These are phyloP conservation scores for Papilio gigon DNA, from an alignment of 2,888 invertebrate species.

Conservation along the genomic window DNA sequence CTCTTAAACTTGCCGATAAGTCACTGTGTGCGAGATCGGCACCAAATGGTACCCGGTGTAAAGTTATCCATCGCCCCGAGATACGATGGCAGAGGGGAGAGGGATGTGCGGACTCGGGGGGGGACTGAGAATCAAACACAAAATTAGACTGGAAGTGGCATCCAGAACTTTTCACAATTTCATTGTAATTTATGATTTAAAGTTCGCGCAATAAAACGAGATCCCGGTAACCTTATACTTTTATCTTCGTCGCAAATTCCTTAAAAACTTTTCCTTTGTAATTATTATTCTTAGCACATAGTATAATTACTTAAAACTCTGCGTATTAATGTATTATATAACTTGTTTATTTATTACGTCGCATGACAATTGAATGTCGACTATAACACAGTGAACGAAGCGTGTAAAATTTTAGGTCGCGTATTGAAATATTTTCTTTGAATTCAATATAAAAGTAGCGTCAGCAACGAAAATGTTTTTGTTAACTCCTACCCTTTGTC, in stretches of 20 bases:
- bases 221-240: slow-evolving; percentile 24
- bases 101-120: slow-evolving; percentile 36
- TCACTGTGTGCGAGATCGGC: slow-evolving; percentile 75
- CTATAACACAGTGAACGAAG: slow-evolving; percentile 26
- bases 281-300: slow-evolving; percentile 29
- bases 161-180: slow-evolving; percentile 44
- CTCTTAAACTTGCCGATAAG: slow-evolving; percentile 80
- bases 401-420: slow-evolving; percentile 1
- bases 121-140: slow-evolving; percentile 54
- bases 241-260: slow-evolving; percentile 21
- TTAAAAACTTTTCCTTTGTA: slow-evolving; percentile 9
- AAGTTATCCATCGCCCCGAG: slow-evolving; percentile 74
- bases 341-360: slow-evolving; percentile 5
- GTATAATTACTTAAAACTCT: slow-evolving; percentile 22
- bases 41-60: slow-evolving; percentile 76
- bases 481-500: slow-evolving; percentile 19
- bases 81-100: slow-evolving; percentile 49
- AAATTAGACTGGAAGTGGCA: slow-evolving; percentile 53
- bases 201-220: slow-evolving; percentile 29
- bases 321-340: neutral
- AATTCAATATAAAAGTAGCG: slow-evolving; percentile 29
- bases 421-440: slow-evolving; percentile 32
- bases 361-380: slow-evolving; percentile 18
- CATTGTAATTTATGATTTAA: slow-evolving; percentile 41
- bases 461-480: slow-evolving; percentile 20